Conservation (phyloP, 2,888 invertebrate species). For the Orthonychiurus folsomi region DNA sequence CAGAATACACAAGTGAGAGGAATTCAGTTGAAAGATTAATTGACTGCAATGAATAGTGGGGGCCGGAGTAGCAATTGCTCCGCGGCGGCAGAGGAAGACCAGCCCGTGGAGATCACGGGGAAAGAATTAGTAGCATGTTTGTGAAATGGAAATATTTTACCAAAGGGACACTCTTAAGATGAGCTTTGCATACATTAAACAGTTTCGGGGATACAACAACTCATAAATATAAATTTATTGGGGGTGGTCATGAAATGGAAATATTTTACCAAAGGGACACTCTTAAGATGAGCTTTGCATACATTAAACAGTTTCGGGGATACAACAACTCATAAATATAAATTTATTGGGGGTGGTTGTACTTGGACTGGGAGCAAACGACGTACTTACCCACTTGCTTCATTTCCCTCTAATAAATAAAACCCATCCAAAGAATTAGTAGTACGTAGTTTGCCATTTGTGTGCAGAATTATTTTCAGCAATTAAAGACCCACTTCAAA, state of each 20-base stretch:
- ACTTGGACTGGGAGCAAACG: too few relatives aligned
- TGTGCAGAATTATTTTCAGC: too few relatives aligned
- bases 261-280: not conserved
- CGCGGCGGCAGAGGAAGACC: too few relatives aligned
- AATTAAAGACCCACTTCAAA: too few relatives aligned
- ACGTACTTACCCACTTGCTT: too few relatives aligned
- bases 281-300: not conserved
- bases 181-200: not conserved
- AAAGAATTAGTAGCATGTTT: not conserved
- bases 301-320: not conserved
- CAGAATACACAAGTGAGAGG: not conserved
- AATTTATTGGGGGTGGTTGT: not conserved
- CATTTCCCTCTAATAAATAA: too few relatives aligned
- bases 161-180: not conserved
- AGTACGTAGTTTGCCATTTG: too few relatives aligned
- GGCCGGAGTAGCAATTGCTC: not conserved
- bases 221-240: not conserved
- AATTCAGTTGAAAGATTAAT: constrained; percentile 1
- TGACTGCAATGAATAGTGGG: not conserved
- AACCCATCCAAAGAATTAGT: too few relatives aligned
- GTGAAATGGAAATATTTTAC: not conserved
- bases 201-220: not conserved
- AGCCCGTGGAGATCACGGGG: not conserved
- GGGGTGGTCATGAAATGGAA: not conserved
- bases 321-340: not conserved